A percentile compares a stretch with the other conserved stretches of the same genome.
These are phyloP conservation scores for Neodiprion lecontei DNA, from an alignment of 1,140 invertebrate species.

Conservation along the genomic window DNA sequence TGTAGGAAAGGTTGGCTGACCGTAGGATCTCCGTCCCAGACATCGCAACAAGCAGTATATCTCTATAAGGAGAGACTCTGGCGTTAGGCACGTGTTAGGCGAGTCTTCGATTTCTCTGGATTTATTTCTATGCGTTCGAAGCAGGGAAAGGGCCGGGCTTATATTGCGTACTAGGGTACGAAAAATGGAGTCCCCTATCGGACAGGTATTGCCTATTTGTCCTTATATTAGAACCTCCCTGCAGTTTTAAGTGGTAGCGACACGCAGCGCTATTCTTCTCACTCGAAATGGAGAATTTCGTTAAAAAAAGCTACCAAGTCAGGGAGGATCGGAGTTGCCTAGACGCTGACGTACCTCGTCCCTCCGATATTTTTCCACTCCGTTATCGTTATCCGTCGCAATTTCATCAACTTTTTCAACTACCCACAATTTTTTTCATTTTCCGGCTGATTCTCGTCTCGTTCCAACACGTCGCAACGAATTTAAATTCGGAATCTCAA, in stretches of 20 bases:
- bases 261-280: background rate
- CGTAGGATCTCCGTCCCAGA: background rate
- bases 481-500: no score
- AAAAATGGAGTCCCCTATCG: background rate
- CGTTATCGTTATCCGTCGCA: no score
- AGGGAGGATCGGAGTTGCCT: no score
- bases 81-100: slow-evolving; percentile 6
- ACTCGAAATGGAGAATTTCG: no score
- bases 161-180: background rate
- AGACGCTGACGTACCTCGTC: no score
- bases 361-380: no score
- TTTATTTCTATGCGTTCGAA: background rate
- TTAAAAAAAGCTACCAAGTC: no score
- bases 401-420: no score
- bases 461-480: no score
- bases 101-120: slow-evolving; percentile 1
- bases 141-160: background rate
- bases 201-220: slow-evolving; percentile 5
- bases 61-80: slow-evolving; percentile 1
- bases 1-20: background rate
- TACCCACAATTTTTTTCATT: no score
- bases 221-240: background rate
- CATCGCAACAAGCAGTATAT: slow-evolving; percentile 1
- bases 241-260: background rate
- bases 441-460: no score